Evolutionary conservation across 2,113 vertebrate genomes (phyloP), one percentile per base, ranked within the genome.

Genomic region (Scatophagus argus): DNA sequence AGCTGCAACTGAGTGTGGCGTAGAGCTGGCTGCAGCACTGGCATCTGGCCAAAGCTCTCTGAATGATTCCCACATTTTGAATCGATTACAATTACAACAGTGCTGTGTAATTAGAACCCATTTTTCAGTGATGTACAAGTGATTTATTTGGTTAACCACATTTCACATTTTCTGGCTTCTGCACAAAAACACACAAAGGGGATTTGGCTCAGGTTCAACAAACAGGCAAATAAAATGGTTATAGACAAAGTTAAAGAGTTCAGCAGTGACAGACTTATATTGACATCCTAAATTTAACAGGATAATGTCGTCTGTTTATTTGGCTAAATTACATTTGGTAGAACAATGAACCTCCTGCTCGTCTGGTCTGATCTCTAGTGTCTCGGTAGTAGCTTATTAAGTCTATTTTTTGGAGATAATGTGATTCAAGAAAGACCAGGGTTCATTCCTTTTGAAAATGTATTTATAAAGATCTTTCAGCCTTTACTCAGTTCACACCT

Each of bases 241-340:
- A 41, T 1, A 23, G 21, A 12, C 2, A 8, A 47, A 31, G 27
- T n/a, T 2, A 11, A 60, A 46, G 27, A 62, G 31, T 47, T 27
- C 4, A 41, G 52, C 25, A 31, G 19, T 38, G 55, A 34, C 6
- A 59, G 56, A 63, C 44, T 17, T 46, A 23, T 1, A 0, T 67
- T 44, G 44, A 29, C 9, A n/a, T 64, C 38, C 44, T 54, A 29
- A 59, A 62, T 47, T 56, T 43, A 67, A 38, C 52, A 59, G 38
- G 17, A 19, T 54, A 34, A 74, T 63, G 25, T 17, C 5, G 10
- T 77, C 32, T 69, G 58, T 65, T 60, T 64, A 5, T 70, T 60
- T 73, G 46, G 19, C 52, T 61, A 27, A 77, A 71, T 85, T 25
- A 63, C 59, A 74, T 83, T 81, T 74, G 31, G 49, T n/a, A 17